Evolutionary conservation across 2,797 vertebrate species (phyloP).

Genomic region (Coluber constrictor): DNA sequence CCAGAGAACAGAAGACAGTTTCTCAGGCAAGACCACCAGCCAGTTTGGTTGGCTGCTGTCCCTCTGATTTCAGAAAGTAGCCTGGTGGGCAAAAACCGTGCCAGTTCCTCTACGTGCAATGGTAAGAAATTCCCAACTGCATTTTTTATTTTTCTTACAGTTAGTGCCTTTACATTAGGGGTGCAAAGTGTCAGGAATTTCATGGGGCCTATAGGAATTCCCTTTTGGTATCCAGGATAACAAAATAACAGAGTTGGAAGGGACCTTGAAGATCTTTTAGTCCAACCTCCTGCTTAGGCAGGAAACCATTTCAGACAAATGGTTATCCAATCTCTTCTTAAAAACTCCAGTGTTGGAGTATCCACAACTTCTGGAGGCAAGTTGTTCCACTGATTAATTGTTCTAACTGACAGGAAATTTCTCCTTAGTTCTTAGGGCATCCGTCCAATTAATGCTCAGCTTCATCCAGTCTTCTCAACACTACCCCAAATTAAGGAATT

Average conservation of each 20-base stretch:
- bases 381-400: not conserved
- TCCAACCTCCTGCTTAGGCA: not conserved
- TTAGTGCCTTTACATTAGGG: not conserved
- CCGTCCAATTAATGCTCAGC: not conserved
- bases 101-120: not conserved
- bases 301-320: not conserved
- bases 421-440: not conserved
- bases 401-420: not conserved
- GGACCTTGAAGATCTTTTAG: not conserved
- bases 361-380: not conserved
- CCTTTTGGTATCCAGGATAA: not conserved
- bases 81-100: not conserved
- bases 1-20: slow-evolving; percentile 16
- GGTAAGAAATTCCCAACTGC: not conserved
- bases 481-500: not conserved
- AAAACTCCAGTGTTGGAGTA: not conserved
- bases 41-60: not conserved
- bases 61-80: not conserved
- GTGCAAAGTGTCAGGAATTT: not conserved
- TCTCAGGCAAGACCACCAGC: not conserved
- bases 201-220: not conserved
- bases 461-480: not conserved
- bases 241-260: not conserved
- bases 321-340: not conserved
- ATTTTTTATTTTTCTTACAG: not conserved